These are phyloP conservation scores for Oithona nana DNA, from an alignment of 2,888 invertebrate genomes.

Conservation along the genomic window DNA sequence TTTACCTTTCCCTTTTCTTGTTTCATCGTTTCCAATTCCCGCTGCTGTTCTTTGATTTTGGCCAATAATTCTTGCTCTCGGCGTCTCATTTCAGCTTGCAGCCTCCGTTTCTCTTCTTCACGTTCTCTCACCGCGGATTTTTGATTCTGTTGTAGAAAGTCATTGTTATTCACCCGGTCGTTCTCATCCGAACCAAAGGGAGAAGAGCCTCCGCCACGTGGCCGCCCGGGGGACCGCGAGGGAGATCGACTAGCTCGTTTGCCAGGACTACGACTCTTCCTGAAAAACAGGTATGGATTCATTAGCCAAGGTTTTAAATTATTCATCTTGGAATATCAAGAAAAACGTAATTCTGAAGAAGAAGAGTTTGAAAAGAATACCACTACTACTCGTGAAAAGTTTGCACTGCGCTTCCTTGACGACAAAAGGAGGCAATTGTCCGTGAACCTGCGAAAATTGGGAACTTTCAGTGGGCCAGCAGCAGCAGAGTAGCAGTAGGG, in stretches of 20 bases:
- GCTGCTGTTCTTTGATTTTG: conserved; percentile 10
- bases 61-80: conserved; percentile 9
- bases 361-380: too few relatives aligned
- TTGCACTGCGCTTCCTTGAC: too few relatives aligned
- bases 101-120: conserved; percentile 7
- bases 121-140: background rate
- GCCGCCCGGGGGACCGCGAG: background rate
- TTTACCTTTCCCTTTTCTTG: conserved; percentile 9
- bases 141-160: background rate
- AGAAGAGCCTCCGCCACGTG: too few relatives aligned
- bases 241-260: background rate
- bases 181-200: conserved; percentile 1
- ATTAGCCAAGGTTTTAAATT: too few relatives aligned
- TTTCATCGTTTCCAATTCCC: conserved; percentile 12
- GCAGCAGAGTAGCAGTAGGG: too few relatives aligned
- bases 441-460: too few relatives aligned
- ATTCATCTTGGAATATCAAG: background rate
- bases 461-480: too few relatives aligned
- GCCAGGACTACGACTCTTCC: background rate
- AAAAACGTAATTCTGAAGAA: too few relatives aligned
- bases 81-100: conserved; percentile 12
- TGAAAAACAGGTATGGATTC: too few relatives aligned
- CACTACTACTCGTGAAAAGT: too few relatives aligned
- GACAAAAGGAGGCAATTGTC: too few relatives aligned
- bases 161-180: background rate